These are phyloP conservation scores for Terrapene triunguis DNA, from an alignment of 2,113 vertebrate genomes.

Conservation along the genomic window DNA sequence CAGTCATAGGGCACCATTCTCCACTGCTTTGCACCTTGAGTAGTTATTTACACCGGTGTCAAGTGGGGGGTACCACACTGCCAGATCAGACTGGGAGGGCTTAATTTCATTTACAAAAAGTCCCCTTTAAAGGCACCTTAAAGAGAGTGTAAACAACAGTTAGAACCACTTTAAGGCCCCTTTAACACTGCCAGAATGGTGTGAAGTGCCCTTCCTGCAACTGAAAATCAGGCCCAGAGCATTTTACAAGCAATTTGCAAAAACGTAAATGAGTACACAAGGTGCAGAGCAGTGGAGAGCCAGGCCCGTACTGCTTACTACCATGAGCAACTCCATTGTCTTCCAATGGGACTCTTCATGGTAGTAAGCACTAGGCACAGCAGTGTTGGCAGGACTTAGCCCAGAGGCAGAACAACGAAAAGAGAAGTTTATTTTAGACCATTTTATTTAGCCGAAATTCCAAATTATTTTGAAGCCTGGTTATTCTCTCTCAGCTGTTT, in stretches of 20 bases:
- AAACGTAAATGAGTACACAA: neutral
- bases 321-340: neutral
- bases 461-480: neutral
- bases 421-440: neutral
- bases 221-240: neutral
- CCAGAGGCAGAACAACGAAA: neutral
- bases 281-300: neutral
- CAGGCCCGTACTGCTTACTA: neutral
- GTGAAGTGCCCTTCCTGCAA: neutral
- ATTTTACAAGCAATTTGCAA: neutral
- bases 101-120: neutral
- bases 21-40: neutral
- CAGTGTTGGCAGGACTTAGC: neutral
- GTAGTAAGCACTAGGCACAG: neutral
- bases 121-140: neutral
- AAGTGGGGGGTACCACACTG: neutral
- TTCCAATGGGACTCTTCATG: neutral
- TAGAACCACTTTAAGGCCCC: neutral
- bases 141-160: neutral
- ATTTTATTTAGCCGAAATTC: neutral
- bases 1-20: too few species aligned
- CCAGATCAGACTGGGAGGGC: neutral
- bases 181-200: neutral
- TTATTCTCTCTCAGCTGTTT: neutral
- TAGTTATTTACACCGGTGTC: neutral